phyloP scores from a whole-genome alignment of 2,888 invertebrate genomes.

The Ochropleura plecta region DNA sequence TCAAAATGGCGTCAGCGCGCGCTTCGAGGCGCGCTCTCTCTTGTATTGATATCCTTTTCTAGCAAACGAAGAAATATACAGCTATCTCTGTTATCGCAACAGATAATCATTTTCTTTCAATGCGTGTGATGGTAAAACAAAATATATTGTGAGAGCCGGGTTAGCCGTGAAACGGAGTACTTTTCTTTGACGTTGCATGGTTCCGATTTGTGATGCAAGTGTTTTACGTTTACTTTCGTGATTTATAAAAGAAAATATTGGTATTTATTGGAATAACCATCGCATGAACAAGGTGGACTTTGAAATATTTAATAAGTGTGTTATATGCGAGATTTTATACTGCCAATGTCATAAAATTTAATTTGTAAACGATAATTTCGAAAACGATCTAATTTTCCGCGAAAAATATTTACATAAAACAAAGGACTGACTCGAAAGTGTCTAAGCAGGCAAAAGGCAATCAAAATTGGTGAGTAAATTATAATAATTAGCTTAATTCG shows the following conservation, averaged over 20 bases:
- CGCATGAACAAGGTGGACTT: slow-evolving; percentile 37
- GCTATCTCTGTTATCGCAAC: slow-evolving; percentile 65
- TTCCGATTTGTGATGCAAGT: slow-evolving; percentile 76
- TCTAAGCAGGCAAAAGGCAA: slow-evolving; percentile 26
- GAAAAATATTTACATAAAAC: slow-evolving; percentile 63
- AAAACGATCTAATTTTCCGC: slow-evolving; percentile 63
- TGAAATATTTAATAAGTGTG: slow-evolving; percentile 50
- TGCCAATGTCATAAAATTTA: slow-evolving; percentile 47
- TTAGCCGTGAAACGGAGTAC: slow-evolving; percentile 79
- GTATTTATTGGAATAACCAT: slow-evolving; percentile 30
- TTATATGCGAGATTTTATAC: slow-evolving; percentile 41
- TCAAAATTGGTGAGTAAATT: slow-evolving; percentile 61
- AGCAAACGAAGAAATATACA: slow-evolving; percentile 37
- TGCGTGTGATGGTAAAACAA: slow-evolving; percentile 70
- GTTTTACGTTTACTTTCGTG: slow-evolving; percentile 76
- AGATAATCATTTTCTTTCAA: slow-evolving; percentile 69
- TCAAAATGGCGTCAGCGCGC: slow-evolving; percentile 65
- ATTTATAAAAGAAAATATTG: slow-evolving; percentile 65
- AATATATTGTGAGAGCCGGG: slow-evolving; percentile 78
- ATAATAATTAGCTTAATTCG: slow-evolving; percentile 48
- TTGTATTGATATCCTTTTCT: slow-evolving; percentile 56
- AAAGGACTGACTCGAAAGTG: slow-evolving; percentile 48
- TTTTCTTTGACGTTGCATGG: slow-evolving; percentile 81
- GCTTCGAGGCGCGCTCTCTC: slow-evolving; percentile 46
- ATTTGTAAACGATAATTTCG: slow-evolving; percentile 54